Base-by-base conservation (phyloP, 2,113 vertebrate species). In the Austrofundulus limnaeus region DNA sequence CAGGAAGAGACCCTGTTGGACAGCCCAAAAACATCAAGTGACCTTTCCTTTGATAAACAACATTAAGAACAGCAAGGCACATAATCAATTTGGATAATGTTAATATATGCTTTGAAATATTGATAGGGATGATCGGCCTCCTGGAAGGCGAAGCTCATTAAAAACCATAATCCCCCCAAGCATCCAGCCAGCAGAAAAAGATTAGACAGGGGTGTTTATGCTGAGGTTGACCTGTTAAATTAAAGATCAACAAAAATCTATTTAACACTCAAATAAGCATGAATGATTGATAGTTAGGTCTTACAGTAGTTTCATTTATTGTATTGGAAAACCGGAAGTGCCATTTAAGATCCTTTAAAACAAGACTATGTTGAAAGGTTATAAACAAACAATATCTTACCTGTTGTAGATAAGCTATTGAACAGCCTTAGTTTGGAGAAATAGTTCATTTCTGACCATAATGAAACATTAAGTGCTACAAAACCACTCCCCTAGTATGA, bases 71-170 rank as follows among this genome's bases (percentile, higher is more conserved):
- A 61, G 61, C 55, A 53, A 67, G 59, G 74, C 69, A 46, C 81
- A 66, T 58, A 68, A 78, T 85, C 82, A 78, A 83, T 88, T 87
- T 83, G 75, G 81, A 87, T 90, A 91, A 92, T 92, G 90, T 91
- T 92, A 92, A 92, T 92, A 85, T 85, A 92, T 90, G 80, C 90
- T 48, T 72, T 92, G 83, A 91, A 92, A 91, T 91, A 92, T 92
- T 91, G 72, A 92, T 64, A 76, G 80, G 81, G 73, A 85, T 90
- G 86, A 90, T 89, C 80, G 72, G 60, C 82, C 88, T 71, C 87
- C 82, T 85, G 57, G 56, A 66, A 81, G 46, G 81, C 76, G 80
- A 53, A 71, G 85, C 85, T 88, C 86, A 75, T 87, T 90, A 88
- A 82, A 86, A 87, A 77, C 67, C 75, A 71, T 85, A 86, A 90